Evolutionary conservation across 2,113 vertebrate genomes (phyloP).

Genomic region (Polyodon spathula): DNA sequence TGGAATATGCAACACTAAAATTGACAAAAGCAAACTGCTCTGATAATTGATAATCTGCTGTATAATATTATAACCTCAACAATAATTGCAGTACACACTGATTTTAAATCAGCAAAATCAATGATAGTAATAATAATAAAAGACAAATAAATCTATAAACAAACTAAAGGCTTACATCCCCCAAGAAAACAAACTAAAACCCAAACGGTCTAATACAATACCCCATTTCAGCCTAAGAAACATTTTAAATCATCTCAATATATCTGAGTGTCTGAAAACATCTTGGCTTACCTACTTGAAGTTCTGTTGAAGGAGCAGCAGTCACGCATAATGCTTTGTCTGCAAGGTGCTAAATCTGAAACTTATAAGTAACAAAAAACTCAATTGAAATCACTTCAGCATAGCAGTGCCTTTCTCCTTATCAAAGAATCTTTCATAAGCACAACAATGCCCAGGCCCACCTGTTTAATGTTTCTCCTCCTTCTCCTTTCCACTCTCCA

Average conservation of each 20-base stretch:
- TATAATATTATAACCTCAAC: no score
- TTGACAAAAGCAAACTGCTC: no score
- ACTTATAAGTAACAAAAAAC: conserved; percentile 55
- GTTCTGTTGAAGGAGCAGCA: conserved; percentile 33
- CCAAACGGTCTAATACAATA: no score
- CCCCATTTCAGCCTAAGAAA: no score
- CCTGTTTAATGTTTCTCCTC: conserved; percentile 80
- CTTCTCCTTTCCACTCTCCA: conserved; percentile 64
- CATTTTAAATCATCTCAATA: conserved; percentile 6
- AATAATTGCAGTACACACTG: no score
- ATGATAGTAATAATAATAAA: neutral
- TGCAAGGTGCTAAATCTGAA: conserved; percentile 42
- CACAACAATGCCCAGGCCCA: conserved; percentile 60
- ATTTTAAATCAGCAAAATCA: no score
- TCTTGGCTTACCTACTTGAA: conserved; percentile 42
- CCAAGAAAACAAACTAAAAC: no score
- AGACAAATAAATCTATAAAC: neutral
- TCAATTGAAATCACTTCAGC: conserved; percentile 59
- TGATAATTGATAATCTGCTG: no score
- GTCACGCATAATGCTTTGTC: conserved; percentile 28
- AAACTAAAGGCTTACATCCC: neutral
- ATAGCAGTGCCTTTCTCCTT: conserved; percentile 45
- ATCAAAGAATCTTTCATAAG: conserved; percentile 70
- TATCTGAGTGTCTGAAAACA: conserved; percentile 34
- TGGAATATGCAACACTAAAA: no score